Conservation (phyloP, 2,888 invertebrate genomes). For the Smittia sp. region DNA sequence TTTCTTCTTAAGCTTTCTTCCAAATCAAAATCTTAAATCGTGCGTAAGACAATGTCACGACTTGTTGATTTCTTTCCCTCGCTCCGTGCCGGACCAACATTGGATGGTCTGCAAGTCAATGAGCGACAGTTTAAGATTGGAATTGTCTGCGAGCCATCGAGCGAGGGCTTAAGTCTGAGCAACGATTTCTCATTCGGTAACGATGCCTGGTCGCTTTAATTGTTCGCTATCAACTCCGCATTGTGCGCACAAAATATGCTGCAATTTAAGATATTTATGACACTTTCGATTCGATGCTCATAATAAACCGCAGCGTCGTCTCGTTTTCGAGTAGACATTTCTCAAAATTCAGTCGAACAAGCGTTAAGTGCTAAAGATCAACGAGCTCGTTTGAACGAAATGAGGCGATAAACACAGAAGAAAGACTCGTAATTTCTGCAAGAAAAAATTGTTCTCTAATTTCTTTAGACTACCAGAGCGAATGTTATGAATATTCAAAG, state of each 20-base stretch:
- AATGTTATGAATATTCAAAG: not conserved
- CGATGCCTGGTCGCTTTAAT: too few species aligned
- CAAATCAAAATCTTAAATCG: not conserved
- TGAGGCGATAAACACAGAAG: slow-evolving; percentile 3
- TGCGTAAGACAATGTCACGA: slow-evolving; percentile 17
- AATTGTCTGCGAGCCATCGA: too few species aligned
- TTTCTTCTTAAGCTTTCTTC: not conserved
- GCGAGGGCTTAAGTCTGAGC: too few species aligned
- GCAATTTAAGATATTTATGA: too few species aligned
- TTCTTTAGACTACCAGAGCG: slow-evolving; percentile 12
- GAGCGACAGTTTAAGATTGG: too few species aligned
- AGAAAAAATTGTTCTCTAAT: slow-evolving; percentile 23
- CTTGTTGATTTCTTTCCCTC: not conserved
- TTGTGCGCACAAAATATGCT: too few species aligned
- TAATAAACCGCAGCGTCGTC: too few species aligned
- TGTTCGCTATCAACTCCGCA: too few species aligned
- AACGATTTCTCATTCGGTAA: too few species aligned
- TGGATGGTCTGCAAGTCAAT: not conserved
- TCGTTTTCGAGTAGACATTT: too few species aligned
- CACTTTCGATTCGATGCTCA: too few species aligned
- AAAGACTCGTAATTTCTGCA: not conserved
- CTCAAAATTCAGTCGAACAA: too few species aligned
- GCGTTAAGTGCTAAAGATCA: not conserved
- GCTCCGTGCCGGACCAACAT: not conserved
- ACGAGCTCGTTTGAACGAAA: not conserved